Evolutionary conservation across 2,113 vertebrate genomes (phyloP).

Genomic region (Calidris pugnax): DNA sequence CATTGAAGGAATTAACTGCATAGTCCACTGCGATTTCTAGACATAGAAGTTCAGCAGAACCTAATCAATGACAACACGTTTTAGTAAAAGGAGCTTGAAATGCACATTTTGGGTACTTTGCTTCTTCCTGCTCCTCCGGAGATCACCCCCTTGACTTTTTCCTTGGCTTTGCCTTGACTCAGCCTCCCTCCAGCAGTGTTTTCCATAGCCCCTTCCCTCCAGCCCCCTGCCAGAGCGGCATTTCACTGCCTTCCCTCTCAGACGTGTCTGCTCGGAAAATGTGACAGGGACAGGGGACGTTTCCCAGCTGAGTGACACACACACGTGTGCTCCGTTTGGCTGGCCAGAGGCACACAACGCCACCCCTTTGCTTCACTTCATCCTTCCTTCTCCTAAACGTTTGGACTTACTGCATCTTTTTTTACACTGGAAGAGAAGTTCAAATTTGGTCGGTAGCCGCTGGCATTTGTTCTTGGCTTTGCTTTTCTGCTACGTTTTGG

Average conservation of each 20-base stretch:
- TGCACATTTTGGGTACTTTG: neutral
- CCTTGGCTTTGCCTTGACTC: neutral
- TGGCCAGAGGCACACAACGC: rapidly evolving
- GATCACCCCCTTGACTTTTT: neutral
- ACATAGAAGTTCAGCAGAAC: neutral
- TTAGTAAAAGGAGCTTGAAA: neutral
- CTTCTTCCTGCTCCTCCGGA: neutral
- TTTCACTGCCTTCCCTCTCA: neutral
- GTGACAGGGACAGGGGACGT: neutral
- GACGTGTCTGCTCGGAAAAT: neutral
- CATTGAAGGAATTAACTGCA: neutral
- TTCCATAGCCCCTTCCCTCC: neutral
- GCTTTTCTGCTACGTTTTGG: neutral
- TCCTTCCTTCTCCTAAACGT: neutral
- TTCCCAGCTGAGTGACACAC: neutral
- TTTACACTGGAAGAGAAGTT: neutral
- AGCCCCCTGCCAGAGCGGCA: neutral
- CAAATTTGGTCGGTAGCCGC: neutral
- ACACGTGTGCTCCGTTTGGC: neutral
- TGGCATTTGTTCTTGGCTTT: neutral
- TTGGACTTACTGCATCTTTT: neutral
- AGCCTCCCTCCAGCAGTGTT: neutral
- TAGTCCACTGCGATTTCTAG: neutral
- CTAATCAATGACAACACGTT: neutral
- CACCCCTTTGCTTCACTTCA: neutral